Percentiles rank a stretch among this genome's conserved stretches.
Conservation (phyloP, 2,888 invertebrate species). For the Plagodis pulveraria region DNA sequence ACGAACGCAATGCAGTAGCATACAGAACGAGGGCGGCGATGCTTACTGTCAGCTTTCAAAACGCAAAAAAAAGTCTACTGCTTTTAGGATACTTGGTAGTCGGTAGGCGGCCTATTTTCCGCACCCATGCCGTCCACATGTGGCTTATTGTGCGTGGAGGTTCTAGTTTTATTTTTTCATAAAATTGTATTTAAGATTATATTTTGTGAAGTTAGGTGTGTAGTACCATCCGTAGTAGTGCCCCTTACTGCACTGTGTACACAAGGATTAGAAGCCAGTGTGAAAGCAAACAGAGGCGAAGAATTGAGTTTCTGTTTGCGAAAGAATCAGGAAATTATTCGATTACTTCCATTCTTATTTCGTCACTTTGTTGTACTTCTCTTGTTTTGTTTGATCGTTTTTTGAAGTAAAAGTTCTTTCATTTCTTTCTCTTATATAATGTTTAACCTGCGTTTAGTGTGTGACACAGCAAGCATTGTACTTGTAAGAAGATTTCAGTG, state of each 20-base stretch:
- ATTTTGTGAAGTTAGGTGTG: no score
- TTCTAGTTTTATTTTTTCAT: no score
- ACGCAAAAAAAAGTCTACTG: no score
- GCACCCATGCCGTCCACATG: no score
- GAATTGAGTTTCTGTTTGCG: slow-evolving; percentile 25
- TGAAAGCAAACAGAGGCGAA: slow-evolving; percentile 16
- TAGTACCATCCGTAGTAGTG: slow-evolving; percentile 2
- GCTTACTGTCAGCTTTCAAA: no score
- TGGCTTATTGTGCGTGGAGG: no score
- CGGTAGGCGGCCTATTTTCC: no score
- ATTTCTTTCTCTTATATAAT: no score
- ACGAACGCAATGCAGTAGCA: no score
- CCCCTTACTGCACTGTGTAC: slow-evolving; percentile 9
- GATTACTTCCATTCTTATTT: slow-evolving; percentile 19
- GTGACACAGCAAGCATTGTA: background rate
- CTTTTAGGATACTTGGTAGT: no score
- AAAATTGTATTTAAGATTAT: no score
- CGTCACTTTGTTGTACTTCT: slow-evolving; percentile 10
- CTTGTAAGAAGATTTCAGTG: background rate
- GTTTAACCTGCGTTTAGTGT: background rate
- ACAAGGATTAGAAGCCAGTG: slow-evolving; percentile 11
- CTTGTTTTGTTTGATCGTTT: slow-evolving; percentile 1
- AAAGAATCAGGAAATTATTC: slow-evolving; percentile 26
- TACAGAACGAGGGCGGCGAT: no score
- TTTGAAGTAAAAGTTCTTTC: background rate